These are phyloP conservation scores for Teinopalpus imperialis DNA, from an alignment of 2,888 invertebrate species.

Conservation along the genomic window DNA sequence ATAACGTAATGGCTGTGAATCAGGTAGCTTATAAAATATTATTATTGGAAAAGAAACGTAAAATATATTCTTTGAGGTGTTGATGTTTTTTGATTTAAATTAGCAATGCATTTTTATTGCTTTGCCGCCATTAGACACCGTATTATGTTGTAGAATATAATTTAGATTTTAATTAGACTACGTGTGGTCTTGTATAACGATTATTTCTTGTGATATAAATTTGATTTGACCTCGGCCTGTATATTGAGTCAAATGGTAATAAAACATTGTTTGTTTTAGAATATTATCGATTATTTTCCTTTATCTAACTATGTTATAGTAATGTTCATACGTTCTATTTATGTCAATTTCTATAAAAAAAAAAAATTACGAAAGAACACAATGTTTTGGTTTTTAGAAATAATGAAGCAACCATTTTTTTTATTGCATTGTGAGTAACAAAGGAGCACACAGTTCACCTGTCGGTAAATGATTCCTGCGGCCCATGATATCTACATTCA, in stretches of 20 bases:
- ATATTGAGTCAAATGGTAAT: not conserved
- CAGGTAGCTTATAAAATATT: constrained; percentile 4
- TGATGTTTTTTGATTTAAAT: constrained; percentile 13
- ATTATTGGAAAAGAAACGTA: constrained; percentile 20
- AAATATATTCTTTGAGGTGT: not conserved
- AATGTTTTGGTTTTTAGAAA: too few species aligned
- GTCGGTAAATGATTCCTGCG: too few species aligned
- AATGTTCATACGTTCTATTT: too few species aligned
- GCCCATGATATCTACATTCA: too few species aligned
- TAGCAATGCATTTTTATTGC: constrained; percentile 11
- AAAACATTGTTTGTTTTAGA: constrained; percentile 1
- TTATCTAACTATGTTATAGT: too few species aligned
- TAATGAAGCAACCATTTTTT: too few species aligned
- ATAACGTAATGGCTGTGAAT: not conserved
- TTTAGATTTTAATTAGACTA: constrained; percentile 17
- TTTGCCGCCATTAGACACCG: constrained; percentile 8
- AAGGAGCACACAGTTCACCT: too few species aligned
- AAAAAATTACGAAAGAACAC: too few species aligned
- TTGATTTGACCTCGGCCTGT: constrained; percentile 4
- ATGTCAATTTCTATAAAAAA: too few species aligned
- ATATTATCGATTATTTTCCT: not conserved
- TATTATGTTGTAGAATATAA: constrained; percentile 3
- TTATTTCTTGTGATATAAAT: constrained; percentile 4
- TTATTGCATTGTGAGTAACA: too few species aligned
- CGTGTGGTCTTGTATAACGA: constrained; percentile 8